Base-by-base conservation (phyloP, 2,797 vertebrate genomes). In the Chaunax sp. region DNA sequence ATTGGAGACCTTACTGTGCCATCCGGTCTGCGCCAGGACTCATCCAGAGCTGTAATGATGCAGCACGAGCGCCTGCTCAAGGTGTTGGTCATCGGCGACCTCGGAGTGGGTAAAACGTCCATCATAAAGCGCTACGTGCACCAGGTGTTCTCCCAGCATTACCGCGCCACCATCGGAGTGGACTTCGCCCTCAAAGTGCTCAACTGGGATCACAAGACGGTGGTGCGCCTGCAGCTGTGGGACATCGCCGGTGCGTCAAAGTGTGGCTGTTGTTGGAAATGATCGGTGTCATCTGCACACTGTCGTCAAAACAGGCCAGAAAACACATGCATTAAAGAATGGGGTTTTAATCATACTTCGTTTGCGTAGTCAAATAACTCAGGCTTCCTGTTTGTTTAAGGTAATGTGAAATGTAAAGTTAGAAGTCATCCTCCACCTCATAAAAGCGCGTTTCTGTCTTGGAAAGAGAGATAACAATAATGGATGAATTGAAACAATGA, bases 91-190 rank as follows among this genome's bases (percentile, higher is more conserved):
- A 91, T 95, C 70, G 94, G 94, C 0, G 94, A 95, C 20, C 83
- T 95, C 12, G 94, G 94, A 0, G 94, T 94, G 5, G 94, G 94
- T 0, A 95, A 95, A 15, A 95, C 94, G 11, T 93, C 94, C 54
- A 88, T 95, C 73, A 95, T 95, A 1, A 93, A 93, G 76, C 92
- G 94, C 9, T 95, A 94, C 78, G 93, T 95, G 28, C 92, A 94
- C 65, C 92, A 93, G 81, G 82, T 94, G 6, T 95, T 94, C 87
- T 95, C 94, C 25, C 93, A 95, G 55, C 93, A 94, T 11, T 95
- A 95, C 84, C 81, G 93, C 0, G 93, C 94, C 60, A 95, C 94
- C 51, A 94, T 95, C 76, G 94, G 94, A 0, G 93, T 95, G 44
- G 94, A 95, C 87, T 95, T 95, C 74, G 92, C 93, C 33, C 89